Evolutionary conservation across 2,113 vertebrate species (phyloP), one percentile per base, ranked within the genome.

Genomic region (Plecturocebus donacophilus): DNA sequence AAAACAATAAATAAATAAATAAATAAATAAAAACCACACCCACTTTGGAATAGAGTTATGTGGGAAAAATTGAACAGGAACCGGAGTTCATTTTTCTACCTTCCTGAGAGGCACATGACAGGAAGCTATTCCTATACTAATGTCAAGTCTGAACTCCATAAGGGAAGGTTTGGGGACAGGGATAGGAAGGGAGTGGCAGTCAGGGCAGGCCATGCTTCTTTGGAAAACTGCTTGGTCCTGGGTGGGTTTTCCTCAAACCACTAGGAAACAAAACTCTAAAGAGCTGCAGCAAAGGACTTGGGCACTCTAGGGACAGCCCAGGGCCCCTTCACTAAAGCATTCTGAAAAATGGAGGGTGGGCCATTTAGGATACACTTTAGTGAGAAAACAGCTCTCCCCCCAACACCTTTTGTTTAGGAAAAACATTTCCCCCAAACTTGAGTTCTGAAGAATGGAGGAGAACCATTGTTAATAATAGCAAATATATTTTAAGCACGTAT

Each of bases 71-170:
- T 4, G 10, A 61, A 73, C 82, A 87, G 95, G 91, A 88, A 93
- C 0, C 61, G 92, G 71, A 40, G 82, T 71, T 94, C 77, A 73
- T 94, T 97, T 94, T 77, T 79, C 94, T 82, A 86, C 92, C 54
- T 96, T 97, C 95, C 92, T 89, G 90, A 92, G 90, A 93, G 84
- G 87, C 96, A 95, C 83, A 70, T 94, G 96, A 92, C 83, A 80
- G 92, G 96, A 97, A 97, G 75, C 42, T 82, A 75, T 88, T 90
- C 76, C 96, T 82, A 66, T 32, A 30, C 11, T 10, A 16, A 16
- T 7, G 56, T 61, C 61, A 49, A 89, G 88, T 25, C 30, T 92
- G 68, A 81, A 87, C 58, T 52, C 81, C 75, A 42, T 42, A 9
- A 25, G 70, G 11, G 73, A 82, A 91, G 94, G 88, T n/a, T 27